phyloP scores from a whole-genome alignment of 2,888 invertebrate species.

The Seira sanloemensis region DNA sequence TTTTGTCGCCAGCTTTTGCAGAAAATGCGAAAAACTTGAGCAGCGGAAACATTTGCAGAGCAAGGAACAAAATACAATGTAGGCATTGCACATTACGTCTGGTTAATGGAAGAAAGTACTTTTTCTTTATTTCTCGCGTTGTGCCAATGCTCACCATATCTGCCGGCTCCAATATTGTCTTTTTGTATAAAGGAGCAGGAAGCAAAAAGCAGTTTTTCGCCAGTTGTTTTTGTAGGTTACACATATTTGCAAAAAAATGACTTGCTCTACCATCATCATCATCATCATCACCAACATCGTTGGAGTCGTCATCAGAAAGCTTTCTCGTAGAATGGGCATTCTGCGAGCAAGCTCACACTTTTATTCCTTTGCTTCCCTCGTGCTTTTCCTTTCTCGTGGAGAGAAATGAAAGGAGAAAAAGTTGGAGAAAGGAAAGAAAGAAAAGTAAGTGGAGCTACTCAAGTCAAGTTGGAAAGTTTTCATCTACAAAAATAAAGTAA shows the following conservation, averaged over 20 bases:
- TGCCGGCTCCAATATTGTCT: not conserved
- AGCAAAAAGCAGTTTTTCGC: not conserved
- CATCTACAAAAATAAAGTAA: conserved; percentile 8
- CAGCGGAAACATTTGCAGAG: not conserved
- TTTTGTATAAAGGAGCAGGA: too few species aligned
- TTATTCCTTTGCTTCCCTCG: not conserved
- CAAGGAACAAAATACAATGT: not conserved
- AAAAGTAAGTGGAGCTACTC: not conserved
- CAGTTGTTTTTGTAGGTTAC: conserved; percentile 12
- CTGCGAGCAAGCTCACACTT: conserved; percentile 11
- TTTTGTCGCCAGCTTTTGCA: not conserved
- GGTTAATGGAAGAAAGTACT: conserved; percentile 5
- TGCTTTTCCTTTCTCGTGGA: not conserved
- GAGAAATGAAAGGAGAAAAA: not conserved
- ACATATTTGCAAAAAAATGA: conserved; percentile 36
- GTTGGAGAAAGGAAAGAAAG: conserved; percentile 12
- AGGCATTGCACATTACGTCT: not conserved
- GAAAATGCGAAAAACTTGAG: not conserved
- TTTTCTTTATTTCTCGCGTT: conserved; percentile 1
- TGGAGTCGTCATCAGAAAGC: not conserved
- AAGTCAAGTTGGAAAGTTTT: conserved; percentile 38
- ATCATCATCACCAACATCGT: conserved; percentile 13
- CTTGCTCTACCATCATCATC: conserved; percentile 31
- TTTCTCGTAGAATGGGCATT: conserved; percentile 31
- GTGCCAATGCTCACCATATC: not conserved